Conservation (phyloP, 2,888 invertebrate genomes). For the Cataglyphis rosenhaueri region DNA sequence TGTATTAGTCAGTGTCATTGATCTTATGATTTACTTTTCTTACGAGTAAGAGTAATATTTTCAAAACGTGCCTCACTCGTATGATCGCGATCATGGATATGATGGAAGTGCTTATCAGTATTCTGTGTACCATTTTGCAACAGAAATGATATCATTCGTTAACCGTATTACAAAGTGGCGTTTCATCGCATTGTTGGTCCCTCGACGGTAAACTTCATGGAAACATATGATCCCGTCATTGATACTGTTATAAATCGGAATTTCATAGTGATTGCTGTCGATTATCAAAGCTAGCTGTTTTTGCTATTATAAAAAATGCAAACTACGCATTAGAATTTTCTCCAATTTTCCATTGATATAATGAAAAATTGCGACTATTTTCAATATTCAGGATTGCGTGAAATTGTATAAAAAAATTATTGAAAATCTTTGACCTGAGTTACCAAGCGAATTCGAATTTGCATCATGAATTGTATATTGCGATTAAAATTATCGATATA, state of each 20-base stretch:
- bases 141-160: conserved; percentile 48
- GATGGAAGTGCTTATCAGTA: conserved; percentile 25
- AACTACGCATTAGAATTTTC: conserved; percentile 34
- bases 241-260: background rate
- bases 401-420: conserved; percentile 49
- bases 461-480: conserved; percentile 33
- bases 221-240: conserved; percentile 43
- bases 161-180: conserved; percentile 45
- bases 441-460: conserved; percentile 27
- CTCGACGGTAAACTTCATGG: conserved; percentile 26
- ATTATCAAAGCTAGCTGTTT: conserved; percentile 31
- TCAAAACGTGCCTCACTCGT: conserved; percentile 10
- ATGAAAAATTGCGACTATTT: conserved; percentile 55
- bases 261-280: background rate
- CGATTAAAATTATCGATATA: conserved; percentile 10
- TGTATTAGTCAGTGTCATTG: background rate
- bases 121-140: conserved; percentile 30
- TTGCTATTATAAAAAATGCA: conserved; percentile 9
- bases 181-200: conserved; percentile 39
- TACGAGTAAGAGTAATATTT: background rate
- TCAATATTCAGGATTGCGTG: conserved; percentile 51
- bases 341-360: conserved; percentile 35
- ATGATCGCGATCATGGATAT: conserved; percentile 15
- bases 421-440: conserved; percentile 23
- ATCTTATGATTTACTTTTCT: background rate